These are phyloP conservation scores for Leucoptera coffeella DNA, from an alignment of 2,888 invertebrate genomes.

Conservation along the genomic window DNA sequence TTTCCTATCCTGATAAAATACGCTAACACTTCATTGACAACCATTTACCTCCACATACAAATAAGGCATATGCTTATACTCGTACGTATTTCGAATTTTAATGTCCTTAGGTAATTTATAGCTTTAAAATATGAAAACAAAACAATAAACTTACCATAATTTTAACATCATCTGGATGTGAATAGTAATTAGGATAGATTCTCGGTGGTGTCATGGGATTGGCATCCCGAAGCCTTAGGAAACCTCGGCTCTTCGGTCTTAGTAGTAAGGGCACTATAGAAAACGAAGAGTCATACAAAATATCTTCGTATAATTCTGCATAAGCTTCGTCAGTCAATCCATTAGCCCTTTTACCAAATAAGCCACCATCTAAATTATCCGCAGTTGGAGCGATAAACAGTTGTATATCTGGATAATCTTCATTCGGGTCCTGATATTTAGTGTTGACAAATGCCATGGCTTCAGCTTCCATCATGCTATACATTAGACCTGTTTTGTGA, in stretches of 20 bases:
- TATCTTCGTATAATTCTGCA: conserved; percentile 63
- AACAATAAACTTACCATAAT: conserved; percentile 63
- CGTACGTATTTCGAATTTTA: no score
- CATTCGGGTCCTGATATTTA: conserved; percentile 57
- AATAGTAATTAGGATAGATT: conserved; percentile 85
- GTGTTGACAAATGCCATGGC: conserved; percentile 74
- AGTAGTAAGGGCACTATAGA: conserved; percentile 64
- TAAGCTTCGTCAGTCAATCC: conserved; percentile 63
- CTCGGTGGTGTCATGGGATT: conserved; percentile 69
- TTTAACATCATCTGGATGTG: conserved; percentile 64
- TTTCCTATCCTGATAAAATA: no score
- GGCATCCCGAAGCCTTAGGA: conserved; percentile 57
- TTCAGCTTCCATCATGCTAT: conserved; percentile 72
- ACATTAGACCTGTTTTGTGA: conserved; percentile 59
- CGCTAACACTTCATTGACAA: no score
- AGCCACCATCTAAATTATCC: conserved; percentile 72
- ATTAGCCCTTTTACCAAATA: conserved; percentile 63
- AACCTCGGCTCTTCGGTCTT: conserved; percentile 67
- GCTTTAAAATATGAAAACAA: no score
- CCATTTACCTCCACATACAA: no score
- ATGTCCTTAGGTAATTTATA: no score
- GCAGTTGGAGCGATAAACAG: conserved; percentile 68
- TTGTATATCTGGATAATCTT: conserved; percentile 77
- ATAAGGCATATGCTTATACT: no score
- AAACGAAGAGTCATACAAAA: conserved; percentile 63